Percentiles rank a stretch among this genome's conserved stretches.
phyloP scores from a whole-genome alignment of 2,113 vertebrate species.

The Manacus vitellinus region DNA sequence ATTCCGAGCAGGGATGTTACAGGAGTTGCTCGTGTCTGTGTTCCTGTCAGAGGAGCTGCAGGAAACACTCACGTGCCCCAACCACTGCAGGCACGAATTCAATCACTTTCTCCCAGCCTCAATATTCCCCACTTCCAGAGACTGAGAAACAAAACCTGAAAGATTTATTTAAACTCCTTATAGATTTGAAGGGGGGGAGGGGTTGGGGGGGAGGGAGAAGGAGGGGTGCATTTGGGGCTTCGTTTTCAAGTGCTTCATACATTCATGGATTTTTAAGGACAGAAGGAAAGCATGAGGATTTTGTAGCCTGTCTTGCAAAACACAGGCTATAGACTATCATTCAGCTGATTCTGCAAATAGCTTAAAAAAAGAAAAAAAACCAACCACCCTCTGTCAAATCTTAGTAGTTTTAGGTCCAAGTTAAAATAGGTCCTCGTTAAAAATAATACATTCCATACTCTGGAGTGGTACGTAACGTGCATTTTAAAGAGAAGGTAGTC shows the following conservation, averaged over 20 bases:
- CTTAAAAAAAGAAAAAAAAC: not conserved
- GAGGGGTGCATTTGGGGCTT: not conserved
- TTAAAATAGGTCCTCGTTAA: conserved; percentile 64
- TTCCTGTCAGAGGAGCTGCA: conserved; percentile 54
- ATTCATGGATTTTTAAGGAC: not conserved
- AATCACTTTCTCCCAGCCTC: conserved; percentile 59
- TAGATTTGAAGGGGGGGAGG: no score
- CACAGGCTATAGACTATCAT: conserved; percentile 42
- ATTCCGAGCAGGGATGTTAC: conserved; percentile 54
- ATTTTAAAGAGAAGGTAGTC: conserved; percentile 70
- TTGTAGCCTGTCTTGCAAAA: conserved; percentile 20
- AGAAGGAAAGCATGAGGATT: not conserved
- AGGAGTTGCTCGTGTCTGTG: conserved; percentile 51
- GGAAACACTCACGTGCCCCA: conserved; percentile 57
- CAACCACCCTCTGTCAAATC: conserved; percentile 32
- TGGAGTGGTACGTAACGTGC: conserved; percentile 25
- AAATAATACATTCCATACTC: conserved; percentile 63
- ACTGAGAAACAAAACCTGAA: conserved; percentile 40
- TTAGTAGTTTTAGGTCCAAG: conserved; percentile 50
- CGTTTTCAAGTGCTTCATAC: not conserved
- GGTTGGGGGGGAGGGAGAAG: not conserved
- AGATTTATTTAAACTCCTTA: not conserved
- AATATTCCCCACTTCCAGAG: conserved; percentile 22
- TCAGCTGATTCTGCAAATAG: conserved; percentile 46
- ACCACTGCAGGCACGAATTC: conserved; percentile 47